phyloP scores from a whole-genome alignment of 2,888 invertebrate species.

The Melieria picta region DNA sequence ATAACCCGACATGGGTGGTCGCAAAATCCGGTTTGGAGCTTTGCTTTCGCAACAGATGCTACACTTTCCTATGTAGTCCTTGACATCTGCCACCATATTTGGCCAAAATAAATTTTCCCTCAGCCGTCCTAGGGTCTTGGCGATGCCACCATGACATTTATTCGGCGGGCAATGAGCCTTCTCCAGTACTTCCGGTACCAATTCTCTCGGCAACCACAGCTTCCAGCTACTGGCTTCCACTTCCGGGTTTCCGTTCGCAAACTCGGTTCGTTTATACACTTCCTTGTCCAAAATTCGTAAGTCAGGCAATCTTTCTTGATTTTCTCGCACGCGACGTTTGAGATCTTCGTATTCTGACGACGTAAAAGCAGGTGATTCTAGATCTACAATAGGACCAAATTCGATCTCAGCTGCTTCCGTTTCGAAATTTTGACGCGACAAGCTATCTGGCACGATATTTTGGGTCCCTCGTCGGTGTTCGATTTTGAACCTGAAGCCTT shows the following conservation, averaged over 20 bases:
- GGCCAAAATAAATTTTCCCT: slow-evolving; percentile 32
- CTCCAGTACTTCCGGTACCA: background rate
- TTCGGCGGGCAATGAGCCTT: slow-evolving; percentile 27
- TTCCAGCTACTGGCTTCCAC: too few species aligned
- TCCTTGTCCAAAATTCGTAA: too few species aligned
- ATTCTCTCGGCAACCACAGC: too few species aligned
- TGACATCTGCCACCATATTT: slow-evolving; percentile 19
- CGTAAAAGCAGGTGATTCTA: too few species aligned
- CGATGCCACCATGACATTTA: slow-evolving; percentile 29
- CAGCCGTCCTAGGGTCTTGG: slow-evolving; percentile 28
- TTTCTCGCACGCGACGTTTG: too few species aligned
- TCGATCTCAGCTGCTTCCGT: too few species aligned
- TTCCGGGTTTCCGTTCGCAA: too few species aligned
- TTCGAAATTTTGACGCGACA: too few species aligned
- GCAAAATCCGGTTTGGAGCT: slow-evolving; percentile 16
- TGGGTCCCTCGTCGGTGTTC: background rate
- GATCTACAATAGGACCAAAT: too few species aligned
- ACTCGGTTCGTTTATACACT: too few species aligned
- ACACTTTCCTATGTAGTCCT: slow-evolving; percentile 17
- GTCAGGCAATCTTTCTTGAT: too few species aligned
- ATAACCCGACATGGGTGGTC: slow-evolving; percentile 24
- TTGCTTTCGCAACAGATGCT: slow-evolving; percentile 22
- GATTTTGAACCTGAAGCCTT: background rate
- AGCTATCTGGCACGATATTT: background rate
- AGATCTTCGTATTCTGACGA: too few species aligned